Base-by-base conservation (phyloP, 1,140 invertebrate genomes). In the Pogonomyrmex californicus region DNA sequence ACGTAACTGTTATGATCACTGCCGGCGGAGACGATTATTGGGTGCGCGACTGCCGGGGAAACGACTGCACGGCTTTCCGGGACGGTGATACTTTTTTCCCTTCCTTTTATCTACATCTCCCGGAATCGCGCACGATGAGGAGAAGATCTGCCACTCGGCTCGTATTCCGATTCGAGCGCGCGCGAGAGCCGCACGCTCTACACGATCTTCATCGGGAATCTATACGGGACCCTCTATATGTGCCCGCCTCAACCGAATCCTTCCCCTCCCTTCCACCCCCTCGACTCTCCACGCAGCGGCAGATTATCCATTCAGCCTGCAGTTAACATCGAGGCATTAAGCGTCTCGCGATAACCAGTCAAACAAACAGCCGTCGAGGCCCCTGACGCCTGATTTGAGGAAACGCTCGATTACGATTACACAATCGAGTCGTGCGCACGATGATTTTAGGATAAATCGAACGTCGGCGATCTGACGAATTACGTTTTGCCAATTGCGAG, bases 1-100 rank as follows among this genome's bases (percentile, higher is more conserved):
- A 54, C 83, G 81, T 90, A 90, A 86, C 58, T 58, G 86, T 90
- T 87, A 87, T 68, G 81, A 89, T 89, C 88, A 65, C 68, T 63
- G 70, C 71, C 85, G 56, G 47, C 38, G 54, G 44, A 12, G 41
- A 86, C 86, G 82, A 90, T 90, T 86, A 90, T 90, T 86, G 81
- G 71, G 56, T 65, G 38, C 81, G 14, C 30, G 47, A 9, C 33
- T 54, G n/a, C 23, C 63, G n/a, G 33, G 41, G 63, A 68, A 76
- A 78, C 73, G 82, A 85, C 14, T 30, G 36, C 47, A 63, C 70
- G 70, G 73, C 17, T 54, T 60, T 56, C 9, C 54, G 33, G 58
- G 10, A 65, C 33, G 17, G 23, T 77, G 73, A 44, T 44, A n/a
- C 14, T 38, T 62, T 12, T 12, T 14, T n/a, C 1, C 30, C 6